Conservation (phyloP, 2,888 invertebrate genomes). For the Andrena hattorfiana region DNA sequence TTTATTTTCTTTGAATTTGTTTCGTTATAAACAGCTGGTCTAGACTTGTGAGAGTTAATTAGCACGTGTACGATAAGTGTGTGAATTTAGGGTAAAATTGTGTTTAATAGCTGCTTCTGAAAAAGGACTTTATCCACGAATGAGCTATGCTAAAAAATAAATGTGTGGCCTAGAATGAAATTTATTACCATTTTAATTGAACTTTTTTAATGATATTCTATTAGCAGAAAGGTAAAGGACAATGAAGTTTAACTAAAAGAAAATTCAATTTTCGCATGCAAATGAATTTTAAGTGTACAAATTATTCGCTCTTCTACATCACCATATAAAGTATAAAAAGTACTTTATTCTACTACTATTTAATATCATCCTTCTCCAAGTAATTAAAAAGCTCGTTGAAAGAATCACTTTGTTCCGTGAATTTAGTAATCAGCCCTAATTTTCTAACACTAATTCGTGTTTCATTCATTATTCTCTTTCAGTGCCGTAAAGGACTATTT, state of each 20-base stretch:
- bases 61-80: neutral
- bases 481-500: neutral
- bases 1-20: too few relatives aligned
- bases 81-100: neutral
- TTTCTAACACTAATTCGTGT: too few relatives aligned
- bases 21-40: too few relatives aligned
- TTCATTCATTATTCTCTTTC: too few relatives aligned
- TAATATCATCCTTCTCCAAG: too few relatives aligned
- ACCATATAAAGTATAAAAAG: neutral
- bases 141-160: neutral
- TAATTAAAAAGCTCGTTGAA: too few relatives aligned
- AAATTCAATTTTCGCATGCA: conserved; percentile 2
- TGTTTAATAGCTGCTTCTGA: conserved; percentile 6
- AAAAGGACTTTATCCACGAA: neutral
- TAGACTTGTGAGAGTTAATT: too few relatives aligned
- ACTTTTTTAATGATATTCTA: neutral
- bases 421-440: too few relatives aligned
- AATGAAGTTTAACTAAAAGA: neutral
- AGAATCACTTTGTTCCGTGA: too few relatives aligned
- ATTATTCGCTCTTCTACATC: neutral
- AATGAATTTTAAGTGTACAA: neutral
- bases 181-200: conserved; percentile 28
- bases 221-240: neutral
- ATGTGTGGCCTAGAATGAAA: conserved; percentile 2
- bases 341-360: neutral